Conservation (phyloP, 2,888 invertebrate species). For the Agrochola circellaris region DNA sequence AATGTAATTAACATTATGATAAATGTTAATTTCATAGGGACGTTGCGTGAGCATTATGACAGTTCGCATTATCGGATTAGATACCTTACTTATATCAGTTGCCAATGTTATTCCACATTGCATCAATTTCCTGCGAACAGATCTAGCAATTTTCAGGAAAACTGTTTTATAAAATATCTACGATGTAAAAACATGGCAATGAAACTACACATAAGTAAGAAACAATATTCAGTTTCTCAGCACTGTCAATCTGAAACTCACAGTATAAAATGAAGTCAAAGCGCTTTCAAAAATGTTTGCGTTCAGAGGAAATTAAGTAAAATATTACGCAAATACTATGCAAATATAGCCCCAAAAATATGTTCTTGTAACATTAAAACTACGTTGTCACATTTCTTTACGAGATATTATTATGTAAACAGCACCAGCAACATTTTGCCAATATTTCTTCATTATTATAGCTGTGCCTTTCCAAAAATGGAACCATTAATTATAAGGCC, state of each 20-base stretch:
- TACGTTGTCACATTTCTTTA: too few species aligned
- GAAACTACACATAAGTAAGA: not conserved
- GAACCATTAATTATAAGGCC: slow-evolving; percentile 39
- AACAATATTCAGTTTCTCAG: not conserved
- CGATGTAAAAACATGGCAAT: not conserved
- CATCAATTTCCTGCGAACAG: not conserved
- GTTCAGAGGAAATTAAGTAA: not conserved
- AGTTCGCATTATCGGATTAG: slow-evolving; percentile 34
- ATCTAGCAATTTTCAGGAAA: not conserved
- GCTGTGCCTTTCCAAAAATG: slow-evolving; percentile 39
- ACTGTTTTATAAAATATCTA: not conserved
- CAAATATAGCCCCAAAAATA: not conserved
- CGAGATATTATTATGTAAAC: not conserved
- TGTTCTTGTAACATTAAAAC: not conserved
- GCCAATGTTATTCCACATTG: not conserved
- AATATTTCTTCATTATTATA: slow-evolving; percentile 26
- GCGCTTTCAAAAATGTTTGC: not conserved
- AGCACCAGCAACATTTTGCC: not conserved
- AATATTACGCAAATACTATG: not conserved
- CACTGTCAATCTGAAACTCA: not conserved
- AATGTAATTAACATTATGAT: slow-evolving; percentile 56
- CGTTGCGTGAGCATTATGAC: slow-evolving; percentile 32
- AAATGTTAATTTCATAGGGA: slow-evolving; percentile 42
- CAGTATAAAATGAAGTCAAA: not conserved
- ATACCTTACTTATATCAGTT: slow-evolving; percentile 13